Base-by-base conservation (phyloP, 1,140 invertebrate genomes). In the Liolophura sinensis region DNA sequence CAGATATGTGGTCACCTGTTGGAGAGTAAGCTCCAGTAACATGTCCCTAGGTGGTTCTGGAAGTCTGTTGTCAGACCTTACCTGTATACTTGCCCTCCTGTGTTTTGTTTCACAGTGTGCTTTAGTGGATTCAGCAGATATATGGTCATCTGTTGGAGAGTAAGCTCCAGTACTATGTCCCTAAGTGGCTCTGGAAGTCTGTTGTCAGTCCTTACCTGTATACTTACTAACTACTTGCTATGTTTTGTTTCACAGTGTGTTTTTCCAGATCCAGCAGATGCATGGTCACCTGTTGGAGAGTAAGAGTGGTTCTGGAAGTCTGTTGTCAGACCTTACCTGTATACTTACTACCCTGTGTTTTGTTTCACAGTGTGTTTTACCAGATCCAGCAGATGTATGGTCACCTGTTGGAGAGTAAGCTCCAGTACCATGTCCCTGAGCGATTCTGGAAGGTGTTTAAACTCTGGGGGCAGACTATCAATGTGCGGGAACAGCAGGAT, bases 1-100 rank as follows among this genome's bases (percentile, higher is more conserved):
- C 79, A 81, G 62, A 75, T 83, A 59, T 78, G 82, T 74, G 82
- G 81, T 20, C 80, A 84, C 64, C 72, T 84, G 49, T 73, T 83
- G 69, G 81, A 82, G 58, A 82, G 80, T 59, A 71, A 76, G 40
- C 72, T 84, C 24, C 81, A 84, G 73, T 81, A 73, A 60, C 76
- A 82, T 71, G 80, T 78, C 59, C 82, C 82, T 16, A 80, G 82
- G 69, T 74, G 73, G 49, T 82, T 84, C 73, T 84, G 82, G 82
- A 76, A 76, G 20, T 76, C 31, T 40, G 31, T 40, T 3, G 9
- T 40, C 31, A 40, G 31, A 5, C 9, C n/a, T n/a, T n/a, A n/a
- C n/a, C n/a, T n/a, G n/a, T n/a, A n/a, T 40, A 40, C 31, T 40
- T 40, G 9, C 31, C n/a, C n/a, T n/a, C n/a, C 31, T 63, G 18